phyloP scores from a whole-genome alignment of 2,888 invertebrate genomes.

The Petrolisthes cinctipes region DNA sequence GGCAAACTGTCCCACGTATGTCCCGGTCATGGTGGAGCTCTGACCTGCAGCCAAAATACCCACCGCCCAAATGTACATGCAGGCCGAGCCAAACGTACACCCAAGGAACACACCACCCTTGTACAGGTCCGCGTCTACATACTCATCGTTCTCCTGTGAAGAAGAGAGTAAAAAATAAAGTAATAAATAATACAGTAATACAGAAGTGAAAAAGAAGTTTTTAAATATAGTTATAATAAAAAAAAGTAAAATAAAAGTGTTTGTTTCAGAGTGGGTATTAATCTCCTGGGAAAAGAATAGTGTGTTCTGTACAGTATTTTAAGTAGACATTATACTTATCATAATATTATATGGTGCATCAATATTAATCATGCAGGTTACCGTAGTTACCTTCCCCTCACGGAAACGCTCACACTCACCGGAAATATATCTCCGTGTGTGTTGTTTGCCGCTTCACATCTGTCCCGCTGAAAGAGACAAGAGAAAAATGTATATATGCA shows the following conservation, averaged over 20 bases:
- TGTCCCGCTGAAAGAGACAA: constrained; percentile 67
- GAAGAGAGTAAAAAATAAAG: background rate
- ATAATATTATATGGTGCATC: no score
- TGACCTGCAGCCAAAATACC: constrained; percentile 87
- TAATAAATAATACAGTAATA: background rate
- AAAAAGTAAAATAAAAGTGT: background rate
- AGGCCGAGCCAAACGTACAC: constrained; percentile 81
- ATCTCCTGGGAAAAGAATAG: no score
- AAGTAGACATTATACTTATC: no score
- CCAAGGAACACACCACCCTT: constrained; percentile 82
- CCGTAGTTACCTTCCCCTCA: no score
- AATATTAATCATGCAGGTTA: no score
- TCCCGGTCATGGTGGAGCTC: constrained; percentile 87
- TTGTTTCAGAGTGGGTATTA: no score
- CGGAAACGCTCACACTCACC: constrained; percentile 67
- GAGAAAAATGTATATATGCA: no score
- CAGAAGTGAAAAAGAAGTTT: background rate
- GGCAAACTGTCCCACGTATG: constrained; percentile 88
- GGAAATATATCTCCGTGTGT: constrained; percentile 70
- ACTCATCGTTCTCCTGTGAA: constrained; percentile 71
- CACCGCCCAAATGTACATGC: constrained; percentile 88
- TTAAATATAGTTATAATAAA: background rate
- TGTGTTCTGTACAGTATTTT: no score
- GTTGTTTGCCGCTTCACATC: constrained; percentile 69
- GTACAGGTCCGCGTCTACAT: constrained; percentile 78